A percentile compares a stretch with the other conserved stretches of the same genome.
Conservation (phyloP, 2,888 invertebrate genomes). For the Pherbina coryleti region DNA sequence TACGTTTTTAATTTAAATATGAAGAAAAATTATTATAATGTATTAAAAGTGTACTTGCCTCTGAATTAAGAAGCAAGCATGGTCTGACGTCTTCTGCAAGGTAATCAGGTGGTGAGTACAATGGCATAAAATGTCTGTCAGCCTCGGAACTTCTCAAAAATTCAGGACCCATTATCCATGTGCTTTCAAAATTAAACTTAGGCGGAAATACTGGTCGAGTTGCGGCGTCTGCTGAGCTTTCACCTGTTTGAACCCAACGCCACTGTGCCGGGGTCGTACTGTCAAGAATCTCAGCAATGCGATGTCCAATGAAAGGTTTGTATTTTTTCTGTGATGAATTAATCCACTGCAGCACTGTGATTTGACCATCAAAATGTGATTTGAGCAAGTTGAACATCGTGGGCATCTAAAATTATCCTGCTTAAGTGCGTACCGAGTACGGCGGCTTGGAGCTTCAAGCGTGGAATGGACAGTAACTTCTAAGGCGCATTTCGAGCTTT, state of each 20-base stretch:
- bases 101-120: background rate
- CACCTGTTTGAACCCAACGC: slow-evolving; percentile 34
- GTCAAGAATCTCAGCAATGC: slow-evolving; percentile 29
- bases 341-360: too few relatives aligned
- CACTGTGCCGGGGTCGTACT: background rate
- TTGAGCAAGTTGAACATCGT: background rate
- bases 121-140: slow-evolving; percentile 18
- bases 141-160: slow-evolving; percentile 34
- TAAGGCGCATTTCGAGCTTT: too few relatives aligned
- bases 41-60: slow-evolving; percentile 15
- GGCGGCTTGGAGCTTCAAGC: too few relatives aligned
- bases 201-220: slow-evolving; percentile 12
- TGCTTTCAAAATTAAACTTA: slow-evolving; percentile 30
- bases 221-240: slow-evolving; percentile 26
- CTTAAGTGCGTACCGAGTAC: background rate
- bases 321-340: slow-evolving; percentile 9
- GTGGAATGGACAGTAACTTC: too few relatives aligned
- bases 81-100: slow-evolving; percentile 37
- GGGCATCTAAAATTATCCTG: background rate
- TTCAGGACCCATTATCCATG: slow-evolving; percentile 33
- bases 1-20: slow-evolving; percentile 36
- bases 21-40: slow-evolving; percentile 36
- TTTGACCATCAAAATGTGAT: slow-evolving; percentile 25
- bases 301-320: slow-evolving; percentile 34
- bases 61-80: background rate